Evolutionary conservation across 2,888 invertebrate genomes (phyloP).

Genomic region (Mythimna impura): DNA sequence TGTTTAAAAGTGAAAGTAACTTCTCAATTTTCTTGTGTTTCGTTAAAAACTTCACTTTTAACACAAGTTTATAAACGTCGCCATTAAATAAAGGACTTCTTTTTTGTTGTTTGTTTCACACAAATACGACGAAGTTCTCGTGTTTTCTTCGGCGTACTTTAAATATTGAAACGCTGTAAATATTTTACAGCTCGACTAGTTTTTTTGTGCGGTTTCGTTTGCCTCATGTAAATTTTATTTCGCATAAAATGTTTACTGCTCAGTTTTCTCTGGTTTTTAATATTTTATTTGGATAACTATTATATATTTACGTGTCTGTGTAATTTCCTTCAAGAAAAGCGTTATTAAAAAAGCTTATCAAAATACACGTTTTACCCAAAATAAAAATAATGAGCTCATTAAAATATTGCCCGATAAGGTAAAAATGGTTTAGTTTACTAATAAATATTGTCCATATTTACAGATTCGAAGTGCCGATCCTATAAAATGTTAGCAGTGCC

Average conservation of each 20-base stretch:
- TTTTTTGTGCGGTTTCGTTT: constrained; percentile 34
- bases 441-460: constrained; percentile 21
- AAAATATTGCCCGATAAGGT: constrained; percentile 25
- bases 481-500: constrained; percentile 29
- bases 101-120: constrained; percentile 58
- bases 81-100: constrained; percentile 51
- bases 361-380: background rate
- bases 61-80: constrained; percentile 47
- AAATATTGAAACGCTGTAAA: constrained; percentile 62
- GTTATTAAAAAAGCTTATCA: background rate
- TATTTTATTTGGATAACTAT: constrained; percentile 28
- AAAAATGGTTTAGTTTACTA: constrained; percentile 5
- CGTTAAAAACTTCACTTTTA: constrained; percentile 55
- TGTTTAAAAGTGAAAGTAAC: constrained; percentile 56
- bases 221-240: constrained; percentile 29
- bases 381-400: constrained; percentile 37
- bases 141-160: constrained; percentile 55
- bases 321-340: constrained; percentile 6
- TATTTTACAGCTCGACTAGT: constrained; percentile 52
- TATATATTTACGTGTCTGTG: background rate
- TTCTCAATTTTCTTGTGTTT: constrained; percentile 52
- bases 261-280: constrained; percentile 26
- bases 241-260: constrained; percentile 44
- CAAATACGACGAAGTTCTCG: constrained; percentile 53
- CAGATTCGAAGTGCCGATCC: background rate